Conservation (phyloP, 2,797 vertebrate genomes). For the Sebastes trivittatus region DNA sequence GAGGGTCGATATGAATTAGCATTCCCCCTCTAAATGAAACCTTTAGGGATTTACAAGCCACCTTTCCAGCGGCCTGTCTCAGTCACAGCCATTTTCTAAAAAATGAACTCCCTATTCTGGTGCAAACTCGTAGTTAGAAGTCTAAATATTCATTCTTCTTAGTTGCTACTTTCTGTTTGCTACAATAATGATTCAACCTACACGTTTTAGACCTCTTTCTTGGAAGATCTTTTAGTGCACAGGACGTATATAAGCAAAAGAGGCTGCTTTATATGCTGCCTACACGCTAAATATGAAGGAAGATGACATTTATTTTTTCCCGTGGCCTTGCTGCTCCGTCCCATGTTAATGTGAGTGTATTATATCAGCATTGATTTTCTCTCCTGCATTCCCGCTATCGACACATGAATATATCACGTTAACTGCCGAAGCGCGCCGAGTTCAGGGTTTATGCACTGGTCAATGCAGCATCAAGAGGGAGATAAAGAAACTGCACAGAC, state of each 20-base stretch:
- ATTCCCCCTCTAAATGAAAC: constrained; percentile 52
- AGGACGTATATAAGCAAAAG: neutral
- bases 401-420: constrained; percentile 76
- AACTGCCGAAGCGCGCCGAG: constrained; percentile 62
- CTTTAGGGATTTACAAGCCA: constrained; percentile 45
- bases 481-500: constrained; percentile 39
- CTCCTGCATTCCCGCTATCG: constrained; percentile 52
- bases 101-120: neutral
- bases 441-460: constrained; percentile 67
- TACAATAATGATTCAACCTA: neutral
- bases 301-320: neutral
- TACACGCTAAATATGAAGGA: neutral
- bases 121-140: neutral
- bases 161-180: constrained; percentile 1
- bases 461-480: constrained; percentile 59
- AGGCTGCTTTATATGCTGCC: neutral
- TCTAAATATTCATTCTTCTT: neutral
- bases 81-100: neutral
- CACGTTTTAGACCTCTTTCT: neutral
- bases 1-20: constrained; percentile 66
- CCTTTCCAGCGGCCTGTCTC: neutral
- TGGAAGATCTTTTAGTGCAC: neutral
- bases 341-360: constrained; percentile 68
- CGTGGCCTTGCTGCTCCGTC: constrained; percentile 23
- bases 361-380: constrained; percentile 78